Conservation (phyloP, 2,888 invertebrate genomes). For the Xestia c-nigrum region DNA sequence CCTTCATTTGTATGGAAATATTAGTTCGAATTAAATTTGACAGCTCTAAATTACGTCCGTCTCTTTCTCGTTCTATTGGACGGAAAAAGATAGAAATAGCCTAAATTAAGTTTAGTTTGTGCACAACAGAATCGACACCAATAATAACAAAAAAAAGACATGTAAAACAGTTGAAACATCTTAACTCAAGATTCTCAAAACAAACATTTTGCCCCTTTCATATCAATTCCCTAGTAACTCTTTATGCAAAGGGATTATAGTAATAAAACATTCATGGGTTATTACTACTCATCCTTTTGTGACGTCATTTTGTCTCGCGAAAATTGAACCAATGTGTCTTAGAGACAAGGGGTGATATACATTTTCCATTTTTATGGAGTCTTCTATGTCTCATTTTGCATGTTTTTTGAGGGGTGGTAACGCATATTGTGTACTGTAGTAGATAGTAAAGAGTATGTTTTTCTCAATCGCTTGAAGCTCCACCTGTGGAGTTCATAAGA, state of each 20-base stretch:
- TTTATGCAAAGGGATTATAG: slow-evolving; percentile 33
- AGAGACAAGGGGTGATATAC: background rate
- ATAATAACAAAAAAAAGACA: too few relatives aligned
- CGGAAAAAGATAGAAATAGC: too few relatives aligned
- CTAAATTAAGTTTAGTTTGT: too few relatives aligned
- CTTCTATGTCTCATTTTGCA: background rate
- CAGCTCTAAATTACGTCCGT: too few relatives aligned
- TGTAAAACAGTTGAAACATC: background rate
- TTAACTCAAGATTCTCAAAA: background rate
- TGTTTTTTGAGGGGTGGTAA: background rate
- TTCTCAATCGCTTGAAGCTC: background rate
- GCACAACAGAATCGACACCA: too few relatives aligned
- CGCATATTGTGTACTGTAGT: background rate
- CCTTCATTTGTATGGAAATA: too few relatives aligned
- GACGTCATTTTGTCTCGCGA: slow-evolving; percentile 43
- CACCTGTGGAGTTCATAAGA: background rate
- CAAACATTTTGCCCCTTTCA: background rate
- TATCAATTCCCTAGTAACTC: slow-evolving; percentile 31
- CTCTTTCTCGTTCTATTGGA: too few relatives aligned
- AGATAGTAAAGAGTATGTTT: background rate
- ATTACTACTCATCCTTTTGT: slow-evolving; percentile 46
- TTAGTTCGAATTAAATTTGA: too few relatives aligned
- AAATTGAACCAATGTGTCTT: slow-evolving; percentile 33
- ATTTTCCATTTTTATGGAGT: slow-evolving; percentile 32
- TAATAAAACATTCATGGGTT: slow-evolving; percentile 61